A percentile compares a stretch with the other conserved stretches of the same genome.
Conservation (phyloP, 2,797 vertebrate species). For the Lepus oiostolus region DNA sequence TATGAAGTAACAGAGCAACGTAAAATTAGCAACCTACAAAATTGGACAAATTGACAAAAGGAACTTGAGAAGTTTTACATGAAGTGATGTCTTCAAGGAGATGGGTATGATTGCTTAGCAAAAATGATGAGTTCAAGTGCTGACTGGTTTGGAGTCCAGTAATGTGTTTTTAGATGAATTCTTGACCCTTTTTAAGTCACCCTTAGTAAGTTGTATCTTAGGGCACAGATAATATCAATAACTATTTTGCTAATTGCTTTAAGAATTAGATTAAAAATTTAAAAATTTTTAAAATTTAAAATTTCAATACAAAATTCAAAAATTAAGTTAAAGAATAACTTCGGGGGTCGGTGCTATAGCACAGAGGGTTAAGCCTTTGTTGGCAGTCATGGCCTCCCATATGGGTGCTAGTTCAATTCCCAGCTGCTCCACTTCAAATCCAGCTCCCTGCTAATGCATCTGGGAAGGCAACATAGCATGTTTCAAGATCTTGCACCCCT, state of each 20-base stretch:
- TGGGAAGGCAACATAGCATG: too few relatives aligned
- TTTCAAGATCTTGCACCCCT: too few relatives aligned
- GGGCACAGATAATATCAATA: not conserved
- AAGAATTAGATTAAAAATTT: not conserved
- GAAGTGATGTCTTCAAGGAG: not conserved
- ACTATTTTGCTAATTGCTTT: not conserved
- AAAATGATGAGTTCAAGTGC: not conserved
- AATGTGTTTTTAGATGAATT: not conserved
- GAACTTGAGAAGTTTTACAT: not conserved
- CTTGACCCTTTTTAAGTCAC: not conserved
- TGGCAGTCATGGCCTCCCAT: too few relatives aligned
- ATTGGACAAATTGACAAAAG: not conserved
- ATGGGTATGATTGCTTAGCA: accelerated
- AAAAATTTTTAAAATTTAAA: too few relatives aligned
- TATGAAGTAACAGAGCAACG: not conserved
- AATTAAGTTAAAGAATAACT: not conserved
- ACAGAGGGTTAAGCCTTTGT: too few relatives aligned
- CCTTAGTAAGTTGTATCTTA: not conserved
- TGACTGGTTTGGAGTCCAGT: not conserved
- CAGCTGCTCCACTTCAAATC: too few relatives aligned
- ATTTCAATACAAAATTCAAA: too few relatives aligned
- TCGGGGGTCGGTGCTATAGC: too few relatives aligned
- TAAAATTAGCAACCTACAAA: not conserved
- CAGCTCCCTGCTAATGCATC: too few relatives aligned
- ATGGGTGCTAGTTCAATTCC: too few relatives aligned